Evolutionary conservation across 2,888 invertebrate species (phyloP).

Genomic region (Agrochola lychnidis): DNA sequence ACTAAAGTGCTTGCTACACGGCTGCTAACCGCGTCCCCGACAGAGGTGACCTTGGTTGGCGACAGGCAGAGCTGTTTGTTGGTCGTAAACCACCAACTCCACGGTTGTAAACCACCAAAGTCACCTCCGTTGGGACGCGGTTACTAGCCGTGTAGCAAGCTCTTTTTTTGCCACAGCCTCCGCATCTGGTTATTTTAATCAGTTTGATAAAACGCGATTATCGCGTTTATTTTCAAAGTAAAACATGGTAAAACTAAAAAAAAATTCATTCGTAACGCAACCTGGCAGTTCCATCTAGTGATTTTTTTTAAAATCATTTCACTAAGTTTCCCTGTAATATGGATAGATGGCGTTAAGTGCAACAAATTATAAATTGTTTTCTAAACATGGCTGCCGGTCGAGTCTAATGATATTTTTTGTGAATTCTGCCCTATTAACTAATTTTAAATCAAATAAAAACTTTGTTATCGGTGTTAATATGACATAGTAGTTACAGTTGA

Average conservation of each 20-base stretch:
- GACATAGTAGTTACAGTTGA: slow-evolving; percentile 79
- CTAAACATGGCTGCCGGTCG: slow-evolving; percentile 89
- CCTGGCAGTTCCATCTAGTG: slow-evolving; percentile 31
- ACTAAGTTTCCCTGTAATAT: neutral
- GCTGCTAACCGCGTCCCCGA: no score
- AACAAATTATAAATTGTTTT: slow-evolving; percentile 72
- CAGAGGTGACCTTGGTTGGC: no score
- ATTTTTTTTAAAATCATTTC: neutral
- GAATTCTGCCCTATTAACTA: slow-evolving; percentile 75
- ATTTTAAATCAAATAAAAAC: slow-evolving; percentile 68
- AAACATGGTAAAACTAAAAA: neutral
- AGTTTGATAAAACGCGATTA: neutral
- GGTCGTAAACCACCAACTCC: no score
- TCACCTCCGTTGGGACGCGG: no score
- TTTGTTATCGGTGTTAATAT: slow-evolving; percentile 80
- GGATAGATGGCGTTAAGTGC: slow-evolving; percentile 67
- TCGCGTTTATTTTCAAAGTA: neutral
- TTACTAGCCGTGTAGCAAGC: no score
- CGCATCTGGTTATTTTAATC: neutral
- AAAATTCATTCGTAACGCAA: neutral
- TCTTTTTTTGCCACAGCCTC: neutral
- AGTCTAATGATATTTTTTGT: slow-evolving; percentile 82
- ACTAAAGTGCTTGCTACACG: no score
- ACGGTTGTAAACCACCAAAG: no score
- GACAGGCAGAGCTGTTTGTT: no score